Conservation (phyloP, 2,888 invertebrate genomes). For the Baccha elongata region DNA sequence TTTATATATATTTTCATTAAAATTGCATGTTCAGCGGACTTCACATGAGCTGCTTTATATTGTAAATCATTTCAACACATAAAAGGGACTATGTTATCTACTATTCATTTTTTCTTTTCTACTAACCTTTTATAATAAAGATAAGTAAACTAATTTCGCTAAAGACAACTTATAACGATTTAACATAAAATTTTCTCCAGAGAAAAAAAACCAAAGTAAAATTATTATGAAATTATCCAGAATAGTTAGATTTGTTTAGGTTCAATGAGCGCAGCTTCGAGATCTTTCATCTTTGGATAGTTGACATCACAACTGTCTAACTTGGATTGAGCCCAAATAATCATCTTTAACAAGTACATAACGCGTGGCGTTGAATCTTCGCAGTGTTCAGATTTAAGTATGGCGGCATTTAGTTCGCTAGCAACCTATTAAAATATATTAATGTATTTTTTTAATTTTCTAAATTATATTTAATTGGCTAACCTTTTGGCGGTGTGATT, state of each 20-base stretch:
- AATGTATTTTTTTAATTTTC: no score
- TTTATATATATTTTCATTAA: constrained; percentile 55
- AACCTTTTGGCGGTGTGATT: constrained; percentile 96
- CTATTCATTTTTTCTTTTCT: constrained; percentile 19
- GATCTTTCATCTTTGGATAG: constrained; percentile 97
- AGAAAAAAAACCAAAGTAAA: constrained; percentile 84
- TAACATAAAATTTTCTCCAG: constrained; percentile 41
- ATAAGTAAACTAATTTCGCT: constrained; percentile 66
- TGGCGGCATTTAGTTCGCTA: constrained; percentile 98
- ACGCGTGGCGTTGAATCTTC: constrained; percentile 95
- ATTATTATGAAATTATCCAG: not conserved
- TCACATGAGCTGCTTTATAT: constrained; percentile 17
- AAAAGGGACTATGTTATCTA: constrained; percentile 10
- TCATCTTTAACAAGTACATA: constrained; percentile 94
- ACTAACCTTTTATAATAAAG: constrained; percentile 35
- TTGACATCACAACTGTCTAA: constrained; percentile 96
- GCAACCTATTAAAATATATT: constrained; percentile 88
- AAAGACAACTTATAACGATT: constrained; percentile 53
- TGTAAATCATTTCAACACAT: constrained; percentile 37
- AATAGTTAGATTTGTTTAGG: constrained; percentile 75
- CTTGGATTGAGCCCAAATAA: constrained; percentile 98
- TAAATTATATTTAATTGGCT: not conserved
- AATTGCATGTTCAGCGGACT: constrained; percentile 27
- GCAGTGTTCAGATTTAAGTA: constrained; percentile 95
- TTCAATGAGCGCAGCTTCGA: constrained; percentile 92